Conservation (phyloP, 2,797 vertebrate genomes). For the Lepilemur septentrionalis region DNA sequence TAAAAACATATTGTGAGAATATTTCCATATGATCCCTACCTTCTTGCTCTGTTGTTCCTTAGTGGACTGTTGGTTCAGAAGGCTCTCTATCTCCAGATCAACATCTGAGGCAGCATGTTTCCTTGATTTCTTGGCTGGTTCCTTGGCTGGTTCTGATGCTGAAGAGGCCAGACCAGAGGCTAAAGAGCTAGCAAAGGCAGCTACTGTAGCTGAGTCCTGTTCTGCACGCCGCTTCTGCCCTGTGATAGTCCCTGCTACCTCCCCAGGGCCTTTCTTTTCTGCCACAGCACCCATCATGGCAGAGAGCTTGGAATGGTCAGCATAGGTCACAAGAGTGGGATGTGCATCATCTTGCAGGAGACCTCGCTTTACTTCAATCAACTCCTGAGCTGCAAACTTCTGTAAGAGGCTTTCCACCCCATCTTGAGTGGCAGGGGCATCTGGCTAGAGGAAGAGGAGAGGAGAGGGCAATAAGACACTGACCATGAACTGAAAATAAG, state of each 20-base stretch:
- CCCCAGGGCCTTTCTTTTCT: slow-evolving; percentile 87
- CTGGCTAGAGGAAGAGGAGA: slow-evolving; percentile 83
- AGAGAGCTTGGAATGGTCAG: slow-evolving; percentile 95
- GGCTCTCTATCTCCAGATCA: slow-evolving; percentile 95
- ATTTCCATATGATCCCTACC: slow-evolving; percentile 80
- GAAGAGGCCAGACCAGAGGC: slow-evolving; percentile 64
- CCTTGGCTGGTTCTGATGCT: slow-evolving; percentile 75
- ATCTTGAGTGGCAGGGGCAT: slow-evolving; percentile 86
- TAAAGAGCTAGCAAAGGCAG: slow-evolving; percentile 63
- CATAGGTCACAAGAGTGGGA: slow-evolving; percentile 90
- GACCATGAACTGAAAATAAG: slow-evolving; percentile 22
- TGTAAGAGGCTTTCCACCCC: slow-evolving; percentile 94
- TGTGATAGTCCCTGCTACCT: slow-evolving; percentile 55
- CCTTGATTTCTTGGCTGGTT: slow-evolving; percentile 81
- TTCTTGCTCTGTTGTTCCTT: slow-evolving; percentile 98
- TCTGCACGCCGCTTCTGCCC: slow-evolving; percentile 80
- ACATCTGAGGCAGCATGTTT: slow-evolving; percentile 91
- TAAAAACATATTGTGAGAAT: background rate
- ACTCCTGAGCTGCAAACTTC: slow-evolving; percentile 95
- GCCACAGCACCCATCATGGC: slow-evolving; percentile 90
- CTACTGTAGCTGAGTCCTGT: slow-evolving; percentile 63
- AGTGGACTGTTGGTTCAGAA: slow-evolving; percentile 95
- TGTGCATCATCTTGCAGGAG: slow-evolving; percentile 84
- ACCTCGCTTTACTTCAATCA: slow-evolving; percentile 92
- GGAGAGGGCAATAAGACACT: background rate